Conservation (phyloP, 2,113 vertebrate genomes). For the Dissostichus mawsoni region DNA sequence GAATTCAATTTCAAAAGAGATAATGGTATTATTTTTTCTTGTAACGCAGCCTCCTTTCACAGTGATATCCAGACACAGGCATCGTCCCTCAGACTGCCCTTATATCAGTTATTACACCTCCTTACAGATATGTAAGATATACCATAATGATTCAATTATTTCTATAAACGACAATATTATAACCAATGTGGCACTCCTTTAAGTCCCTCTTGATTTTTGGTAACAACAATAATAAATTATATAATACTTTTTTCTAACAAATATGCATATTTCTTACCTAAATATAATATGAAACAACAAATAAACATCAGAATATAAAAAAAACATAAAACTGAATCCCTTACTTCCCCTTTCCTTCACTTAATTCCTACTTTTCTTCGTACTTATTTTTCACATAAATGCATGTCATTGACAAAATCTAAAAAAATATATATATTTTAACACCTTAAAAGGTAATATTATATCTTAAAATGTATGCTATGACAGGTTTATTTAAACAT, state of each 20-base stretch:
- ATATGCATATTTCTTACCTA: not conserved
- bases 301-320: not conserved
- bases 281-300: not conserved
- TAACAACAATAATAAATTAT: too few species aligned
- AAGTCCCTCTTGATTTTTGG: not conserved
- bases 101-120: not conserved
- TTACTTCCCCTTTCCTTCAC: too few species aligned
- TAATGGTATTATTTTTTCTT: not conserved
- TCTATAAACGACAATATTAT: not conserved
- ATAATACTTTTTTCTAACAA: not conserved
- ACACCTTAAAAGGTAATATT: not conserved
- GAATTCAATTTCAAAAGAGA: not conserved
- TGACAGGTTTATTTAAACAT: not conserved
- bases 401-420: not conserved
- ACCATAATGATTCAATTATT: not conserved
- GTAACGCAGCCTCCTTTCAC: not conserved
- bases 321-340: not conserved
- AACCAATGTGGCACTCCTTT: not conserved
- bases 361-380: too few species aligned
- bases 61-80: not conserved
- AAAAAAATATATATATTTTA: not conserved
- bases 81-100: not conserved
- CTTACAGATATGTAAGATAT: not conserved
- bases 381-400: not conserved
- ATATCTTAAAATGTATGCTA: not conserved